phyloP scores from a whole-genome alignment of 2,113 vertebrate species.

The Athene cunicularia region DNA sequence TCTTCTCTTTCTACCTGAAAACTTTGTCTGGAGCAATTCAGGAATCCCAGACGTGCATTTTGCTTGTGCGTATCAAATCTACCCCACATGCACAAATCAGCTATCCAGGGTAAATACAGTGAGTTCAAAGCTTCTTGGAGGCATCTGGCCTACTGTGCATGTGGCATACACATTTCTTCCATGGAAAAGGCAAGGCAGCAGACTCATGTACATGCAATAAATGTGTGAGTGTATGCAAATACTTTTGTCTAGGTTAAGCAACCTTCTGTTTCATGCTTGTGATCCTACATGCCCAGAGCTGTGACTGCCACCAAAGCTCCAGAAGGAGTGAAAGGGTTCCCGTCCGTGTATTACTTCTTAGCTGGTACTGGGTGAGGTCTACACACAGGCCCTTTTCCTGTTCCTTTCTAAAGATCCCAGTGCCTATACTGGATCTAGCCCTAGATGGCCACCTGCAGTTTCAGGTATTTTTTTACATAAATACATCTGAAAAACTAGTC shows the following conservation, averaged over 20 bases:
- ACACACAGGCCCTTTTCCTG: background rate
- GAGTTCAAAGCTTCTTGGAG: conserved; percentile 18
- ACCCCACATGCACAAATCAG: background rate
- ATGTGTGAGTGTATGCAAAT: background rate
- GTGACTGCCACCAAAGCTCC: background rate
- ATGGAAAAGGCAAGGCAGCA: background rate
- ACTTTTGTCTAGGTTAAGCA: background rate
- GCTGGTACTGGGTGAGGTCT: background rate
- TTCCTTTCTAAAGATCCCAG: background rate
- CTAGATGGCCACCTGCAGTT: background rate
- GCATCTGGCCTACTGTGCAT: background rate
- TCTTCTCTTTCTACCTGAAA: background rate
- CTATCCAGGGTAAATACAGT: background rate
- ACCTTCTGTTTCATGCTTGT: background rate
- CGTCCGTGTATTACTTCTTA: background rate
- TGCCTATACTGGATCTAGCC: background rate
- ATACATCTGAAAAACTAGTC: background rate
- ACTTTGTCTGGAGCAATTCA: background rate
- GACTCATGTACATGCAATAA: background rate
- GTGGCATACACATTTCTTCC: background rate
- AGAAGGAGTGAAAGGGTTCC: background rate
- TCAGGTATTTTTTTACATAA: background rate
- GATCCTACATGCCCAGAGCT: background rate
- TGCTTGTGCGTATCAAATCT: background rate
- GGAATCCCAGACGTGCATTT: background rate